A percentile compares a stretch with the other conserved stretches of the same genome.
phyloP scores from a whole-genome alignment of 2,888 invertebrate genomes.

The Drosophila mercatorum region DNA sequence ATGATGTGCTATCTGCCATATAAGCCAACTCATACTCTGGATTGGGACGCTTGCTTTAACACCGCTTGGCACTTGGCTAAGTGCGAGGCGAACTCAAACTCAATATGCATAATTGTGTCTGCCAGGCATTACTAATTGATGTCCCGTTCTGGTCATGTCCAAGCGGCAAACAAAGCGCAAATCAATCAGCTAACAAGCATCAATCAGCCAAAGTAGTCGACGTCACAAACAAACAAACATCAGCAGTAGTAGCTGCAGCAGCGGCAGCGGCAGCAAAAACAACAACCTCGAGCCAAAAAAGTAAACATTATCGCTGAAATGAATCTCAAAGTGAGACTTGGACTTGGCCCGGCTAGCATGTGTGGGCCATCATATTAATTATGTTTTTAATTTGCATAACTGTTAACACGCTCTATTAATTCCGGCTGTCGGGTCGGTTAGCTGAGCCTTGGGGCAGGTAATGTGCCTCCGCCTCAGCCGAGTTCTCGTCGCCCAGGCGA shows the following conservation, averaged over 20 bases:
- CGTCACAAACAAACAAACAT: slow-evolving; percentile 25
- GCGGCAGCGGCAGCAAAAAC: slow-evolving; percentile 5
- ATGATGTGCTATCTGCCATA: slow-evolving; percentile 47
- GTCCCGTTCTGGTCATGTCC: slow-evolving; percentile 70
- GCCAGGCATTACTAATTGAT: slow-evolving; percentile 79
- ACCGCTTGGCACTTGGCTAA: slow-evolving; percentile 14
- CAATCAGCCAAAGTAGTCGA: slow-evolving; percentile 45
- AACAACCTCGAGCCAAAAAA: slow-evolving; percentile 71
- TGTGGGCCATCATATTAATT: slow-evolving; percentile 77
- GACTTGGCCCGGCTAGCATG: slow-evolving; percentile 33
- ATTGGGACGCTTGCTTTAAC: slow-evolving; percentile 22
- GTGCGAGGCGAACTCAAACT: slow-evolving; percentile 26
- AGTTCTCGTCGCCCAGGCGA: slow-evolving; percentile 51
- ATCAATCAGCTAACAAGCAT: slow-evolving; percentile 74
- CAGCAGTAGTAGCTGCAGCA: slow-evolving; percentile 3
- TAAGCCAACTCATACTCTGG: slow-evolving; percentile 32
- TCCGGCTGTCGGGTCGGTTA: slow-evolving; percentile 51
- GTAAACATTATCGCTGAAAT: slow-evolving; percentile 74
- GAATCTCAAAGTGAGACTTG: slow-evolving; percentile 59
- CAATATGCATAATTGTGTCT: slow-evolving; percentile 77
- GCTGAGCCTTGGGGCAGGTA: slow-evolving; percentile 53
- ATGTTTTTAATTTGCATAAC: slow-evolving; percentile 81
- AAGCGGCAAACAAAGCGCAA: slow-evolving; percentile 76
- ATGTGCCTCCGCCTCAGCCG: slow-evolving; percentile 16
- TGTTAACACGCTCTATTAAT: slow-evolving; percentile 82